Conservation (phyloP, 1,140 invertebrate genomes). For the Maconellicoccus hirsutus region DNA sequence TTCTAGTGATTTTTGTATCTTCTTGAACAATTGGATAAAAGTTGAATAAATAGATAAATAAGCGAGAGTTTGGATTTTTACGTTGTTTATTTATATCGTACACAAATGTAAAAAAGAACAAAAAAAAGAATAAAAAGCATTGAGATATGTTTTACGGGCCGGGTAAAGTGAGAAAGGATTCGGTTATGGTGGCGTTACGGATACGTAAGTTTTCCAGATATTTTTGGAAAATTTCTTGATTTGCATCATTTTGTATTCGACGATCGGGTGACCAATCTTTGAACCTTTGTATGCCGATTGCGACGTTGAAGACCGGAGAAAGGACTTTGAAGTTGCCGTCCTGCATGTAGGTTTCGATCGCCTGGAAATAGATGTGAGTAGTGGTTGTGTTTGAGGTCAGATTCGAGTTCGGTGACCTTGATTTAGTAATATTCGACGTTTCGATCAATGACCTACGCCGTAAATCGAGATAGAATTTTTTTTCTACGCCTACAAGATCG, state of each 20-base stretch:
- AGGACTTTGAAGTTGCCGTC: slow-evolving; percentile 81
- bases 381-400: too few relatives aligned
- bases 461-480: too few relatives aligned
- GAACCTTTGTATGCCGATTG: slow-evolving; percentile 74
- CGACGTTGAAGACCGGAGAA: slow-evolving; percentile 78
- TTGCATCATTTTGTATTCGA: slow-evolving; percentile 57
- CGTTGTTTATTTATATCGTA: too few relatives aligned
- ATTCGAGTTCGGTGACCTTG: too few relatives aligned
- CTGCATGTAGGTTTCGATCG: slow-evolving; percentile 85
- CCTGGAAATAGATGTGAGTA: slow-evolving; percentile 44
- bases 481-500: too few relatives aligned
- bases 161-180: too few relatives aligned
- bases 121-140: too few relatives aligned
- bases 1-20: slow-evolving; percentile 22
- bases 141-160: too few relatives aligned
- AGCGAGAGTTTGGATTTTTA: neutral
- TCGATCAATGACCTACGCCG: too few relatives aligned
- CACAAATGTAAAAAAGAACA: too few relatives aligned
- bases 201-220: slow-evolving; percentile 71
- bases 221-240: slow-evolving; percentile 64
- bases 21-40: slow-evolving; percentile 16
- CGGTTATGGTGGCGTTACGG: too few relatives aligned
- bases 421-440: too few relatives aligned
- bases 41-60: slow-evolving; percentile 15
- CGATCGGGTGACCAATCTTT: slow-evolving; percentile 68